These are phyloP conservation scores for Neotragus pygmaeus DNA, from an alignment of 2,113 vertebrate genomes.

Conservation along the genomic window DNA sequence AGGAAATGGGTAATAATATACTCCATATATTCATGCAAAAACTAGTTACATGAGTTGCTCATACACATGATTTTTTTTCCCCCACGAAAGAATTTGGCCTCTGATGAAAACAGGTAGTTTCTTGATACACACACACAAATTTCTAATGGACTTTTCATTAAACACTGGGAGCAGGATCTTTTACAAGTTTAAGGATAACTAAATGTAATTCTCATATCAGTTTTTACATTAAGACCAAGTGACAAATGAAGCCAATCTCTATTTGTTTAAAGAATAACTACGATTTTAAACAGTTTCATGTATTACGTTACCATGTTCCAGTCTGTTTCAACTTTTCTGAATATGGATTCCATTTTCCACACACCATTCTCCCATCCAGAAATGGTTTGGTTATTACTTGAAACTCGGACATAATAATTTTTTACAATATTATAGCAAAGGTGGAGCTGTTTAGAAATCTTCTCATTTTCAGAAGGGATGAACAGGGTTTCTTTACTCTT, in stretches of 20 bases:
- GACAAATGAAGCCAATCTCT: constrained; percentile 20
- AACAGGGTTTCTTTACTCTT: constrained; percentile 85
- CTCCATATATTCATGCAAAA: background rate
- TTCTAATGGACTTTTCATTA: background rate
- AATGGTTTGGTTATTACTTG: constrained; percentile 83
- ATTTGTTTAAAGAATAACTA: constrained; percentile 19
- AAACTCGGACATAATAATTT: constrained; percentile 88
- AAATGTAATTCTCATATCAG: background rate
- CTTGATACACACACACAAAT: constrained; percentile 4
- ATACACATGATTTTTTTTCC: background rate
- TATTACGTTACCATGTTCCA: constrained; percentile 91
- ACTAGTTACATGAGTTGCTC: background rate
- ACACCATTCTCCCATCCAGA: constrained; percentile 88
- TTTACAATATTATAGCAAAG: constrained; percentile 86
- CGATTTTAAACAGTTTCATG: constrained; percentile 8
- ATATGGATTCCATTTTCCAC: constrained; percentile 88
- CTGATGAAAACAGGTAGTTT: constrained; percentile 18
- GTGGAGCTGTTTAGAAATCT: constrained; percentile 84
- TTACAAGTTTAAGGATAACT: constrained; percentile 12
- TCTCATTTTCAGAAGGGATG: constrained; percentile 89
- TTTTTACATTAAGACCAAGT: constrained; percentile 6
- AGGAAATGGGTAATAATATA: background rate
- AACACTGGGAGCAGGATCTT: background rate
- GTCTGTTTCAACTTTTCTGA: constrained; percentile 92
- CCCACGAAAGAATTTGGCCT: background rate